phyloP scores from a whole-genome alignment of 2,888 invertebrate species.

The Hemaris fuciformis region DNA sequence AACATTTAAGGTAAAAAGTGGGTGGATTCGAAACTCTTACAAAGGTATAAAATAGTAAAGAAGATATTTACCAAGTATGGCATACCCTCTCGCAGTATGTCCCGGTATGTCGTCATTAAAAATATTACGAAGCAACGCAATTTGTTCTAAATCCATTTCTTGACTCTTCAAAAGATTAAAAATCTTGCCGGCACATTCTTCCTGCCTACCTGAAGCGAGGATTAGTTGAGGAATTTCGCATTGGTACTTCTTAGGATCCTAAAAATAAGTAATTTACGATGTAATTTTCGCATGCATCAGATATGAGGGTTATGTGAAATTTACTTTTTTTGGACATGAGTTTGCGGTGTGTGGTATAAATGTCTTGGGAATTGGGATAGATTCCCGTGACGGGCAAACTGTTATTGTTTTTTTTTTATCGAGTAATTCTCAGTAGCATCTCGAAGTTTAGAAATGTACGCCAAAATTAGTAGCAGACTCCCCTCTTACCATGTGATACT shows the following conservation, averaged over 20 bases:
- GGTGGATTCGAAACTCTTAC: background rate
- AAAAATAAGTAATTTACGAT: slow-evolving; percentile 15
- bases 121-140: slow-evolving; percentile 69
- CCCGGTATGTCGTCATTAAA: slow-evolving; percentile 74
- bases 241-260: slow-evolving; percentile 49
- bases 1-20: no score
- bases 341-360: no score
- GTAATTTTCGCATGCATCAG: no score
- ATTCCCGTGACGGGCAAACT: no score
- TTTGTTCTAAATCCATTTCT: slow-evolving; percentile 72
- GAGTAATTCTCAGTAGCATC: background rate
- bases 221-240: slow-evolving; percentile 69
- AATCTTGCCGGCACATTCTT: slow-evolving; percentile 56
- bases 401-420: background rate
- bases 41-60: slow-evolving; percentile 3
- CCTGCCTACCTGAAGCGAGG: slow-evolving; percentile 80
- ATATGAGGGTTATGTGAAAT: no score
- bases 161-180: slow-evolving; percentile 51
- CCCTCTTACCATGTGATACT: no score
- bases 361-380: no score
- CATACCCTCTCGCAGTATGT: slow-evolving; percentile 85
- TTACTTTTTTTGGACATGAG: no score
- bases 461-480: no score
- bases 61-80: slow-evolving; percentile 60
- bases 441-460: no score